Conservation (phyloP, 2,888 invertebrate genomes). For the Spodoptera picta region DNA sequence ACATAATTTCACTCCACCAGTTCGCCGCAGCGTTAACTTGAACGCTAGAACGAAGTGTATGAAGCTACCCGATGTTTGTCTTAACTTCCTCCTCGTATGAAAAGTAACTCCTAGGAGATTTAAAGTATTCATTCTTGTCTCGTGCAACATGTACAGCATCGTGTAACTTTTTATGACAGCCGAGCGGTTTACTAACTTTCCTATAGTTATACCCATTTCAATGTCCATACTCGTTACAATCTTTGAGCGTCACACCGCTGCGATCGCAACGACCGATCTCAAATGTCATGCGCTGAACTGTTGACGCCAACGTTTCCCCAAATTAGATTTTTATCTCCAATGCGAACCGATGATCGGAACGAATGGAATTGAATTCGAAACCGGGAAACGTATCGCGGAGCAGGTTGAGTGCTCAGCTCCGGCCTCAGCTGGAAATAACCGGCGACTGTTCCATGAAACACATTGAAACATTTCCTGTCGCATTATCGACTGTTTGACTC, state of each 20-base stretch:
- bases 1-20: constrained; percentile 19
- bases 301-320: constrained; percentile 69
- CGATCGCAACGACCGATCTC: constrained; percentile 60
- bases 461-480: constrained; percentile 71
- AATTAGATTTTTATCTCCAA: constrained; percentile 74
- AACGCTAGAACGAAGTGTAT: constrained; percentile 7
- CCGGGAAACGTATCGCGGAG: constrained; percentile 62
- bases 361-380: constrained; percentile 72
- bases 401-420: constrained; percentile 57
- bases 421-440: constrained; percentile 66
- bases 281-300: constrained; percentile 68
- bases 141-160: constrained; percentile 42
- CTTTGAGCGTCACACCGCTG: constrained; percentile 45
- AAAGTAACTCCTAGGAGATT: constrained; percentile 39
- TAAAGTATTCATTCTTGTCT: constrained; percentile 54
- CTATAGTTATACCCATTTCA: constrained; percentile 56
- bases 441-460: constrained; percentile 65
- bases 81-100: constrained; percentile 32
- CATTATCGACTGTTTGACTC: constrained; percentile 69
- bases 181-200: constrained; percentile 48
- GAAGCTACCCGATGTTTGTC: constrained; percentile 39
- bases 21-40: constrained; percentile 21
- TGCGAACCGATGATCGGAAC: constrained; percentile 73
- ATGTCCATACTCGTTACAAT: constrained; percentile 59
- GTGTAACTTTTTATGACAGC: constrained; percentile 60